Conservation (phyloP, 2,888 invertebrate genomes). For the Myathropa florea region DNA sequence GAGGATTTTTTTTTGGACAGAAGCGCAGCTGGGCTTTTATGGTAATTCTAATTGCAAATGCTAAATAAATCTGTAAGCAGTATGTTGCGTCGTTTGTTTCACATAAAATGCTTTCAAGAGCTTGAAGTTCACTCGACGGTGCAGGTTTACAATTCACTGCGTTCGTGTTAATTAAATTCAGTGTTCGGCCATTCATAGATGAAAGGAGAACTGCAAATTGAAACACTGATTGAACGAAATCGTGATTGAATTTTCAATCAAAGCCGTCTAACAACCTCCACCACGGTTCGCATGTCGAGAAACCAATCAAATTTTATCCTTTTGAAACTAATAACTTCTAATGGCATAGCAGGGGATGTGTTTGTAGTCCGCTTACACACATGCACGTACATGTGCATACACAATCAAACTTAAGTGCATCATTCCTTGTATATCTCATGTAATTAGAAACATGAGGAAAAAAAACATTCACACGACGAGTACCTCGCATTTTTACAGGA, state of each 20-base stretch:
- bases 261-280: not conserved
- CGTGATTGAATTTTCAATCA: conserved; percentile 13
- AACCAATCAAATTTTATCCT: conserved; percentile 18
- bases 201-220: not conserved
- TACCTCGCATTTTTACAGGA: too few species aligned
- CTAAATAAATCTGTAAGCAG: not conserved
- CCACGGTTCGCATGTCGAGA: not conserved
- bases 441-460: too few species aligned
- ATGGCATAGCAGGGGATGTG: not conserved
- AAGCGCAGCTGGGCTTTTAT: not conserved
- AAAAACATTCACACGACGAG: too few species aligned
- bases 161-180: conserved; percentile 1
- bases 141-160: not conserved
- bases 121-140: not conserved
- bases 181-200: not conserved
- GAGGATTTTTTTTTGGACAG: not conserved
- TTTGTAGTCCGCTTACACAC: too few species aligned
- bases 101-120: too few species aligned
- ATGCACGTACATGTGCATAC: not conserved
- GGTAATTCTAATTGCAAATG: not conserved
- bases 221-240: conserved; percentile 16
- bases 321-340: conserved; percentile 13
- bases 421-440: not conserved
- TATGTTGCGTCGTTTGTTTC: not conserved
- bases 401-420: not conserved